phyloP scores from a whole-genome alignment of 2,113 vertebrate species.

The Hucho hucho region DNA sequence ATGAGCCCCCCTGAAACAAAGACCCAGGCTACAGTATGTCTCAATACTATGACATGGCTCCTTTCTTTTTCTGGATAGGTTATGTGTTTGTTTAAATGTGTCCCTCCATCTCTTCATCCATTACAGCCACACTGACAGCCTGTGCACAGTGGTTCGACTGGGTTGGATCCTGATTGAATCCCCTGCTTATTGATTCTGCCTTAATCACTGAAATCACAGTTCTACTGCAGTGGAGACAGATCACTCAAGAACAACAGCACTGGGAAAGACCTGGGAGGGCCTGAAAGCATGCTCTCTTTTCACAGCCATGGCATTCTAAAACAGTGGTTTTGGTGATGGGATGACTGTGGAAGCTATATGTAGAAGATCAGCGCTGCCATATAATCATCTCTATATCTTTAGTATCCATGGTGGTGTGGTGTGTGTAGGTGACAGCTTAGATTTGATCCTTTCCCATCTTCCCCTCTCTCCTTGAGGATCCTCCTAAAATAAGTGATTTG shows the following conservation, averaged over 20 bases:
- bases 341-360: too few relatives aligned
- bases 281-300: too few relatives aligned
- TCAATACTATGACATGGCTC: background rate
- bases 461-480: slow-evolving; percentile 7
- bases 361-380: background rate
- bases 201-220: slow-evolving; percentile 12
- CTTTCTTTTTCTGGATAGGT: too few relatives aligned
- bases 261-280: too few relatives aligned
- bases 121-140: slow-evolving; percentile 26
- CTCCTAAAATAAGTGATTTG: slow-evolving; percentile 30
- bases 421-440: slow-evolving; percentile 6
- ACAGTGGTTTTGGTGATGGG: too few relatives aligned
- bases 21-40: background rate
- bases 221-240: too few relatives aligned
- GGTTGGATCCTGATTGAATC: background rate
- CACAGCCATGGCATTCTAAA: too few relatives aligned
- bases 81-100: background rate
- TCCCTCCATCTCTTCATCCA: slow-evolving; percentile 30
- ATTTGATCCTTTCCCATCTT: background rate
- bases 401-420: background rate
- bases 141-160: background rate
- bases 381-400: too few relatives aligned
- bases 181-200: slow-evolving; percentile 12
- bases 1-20: background rate
- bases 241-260: too few relatives aligned